Base-by-base conservation (phyloP, 1,140 invertebrate genomes). In the Gonatopus flavifemur region DNA sequence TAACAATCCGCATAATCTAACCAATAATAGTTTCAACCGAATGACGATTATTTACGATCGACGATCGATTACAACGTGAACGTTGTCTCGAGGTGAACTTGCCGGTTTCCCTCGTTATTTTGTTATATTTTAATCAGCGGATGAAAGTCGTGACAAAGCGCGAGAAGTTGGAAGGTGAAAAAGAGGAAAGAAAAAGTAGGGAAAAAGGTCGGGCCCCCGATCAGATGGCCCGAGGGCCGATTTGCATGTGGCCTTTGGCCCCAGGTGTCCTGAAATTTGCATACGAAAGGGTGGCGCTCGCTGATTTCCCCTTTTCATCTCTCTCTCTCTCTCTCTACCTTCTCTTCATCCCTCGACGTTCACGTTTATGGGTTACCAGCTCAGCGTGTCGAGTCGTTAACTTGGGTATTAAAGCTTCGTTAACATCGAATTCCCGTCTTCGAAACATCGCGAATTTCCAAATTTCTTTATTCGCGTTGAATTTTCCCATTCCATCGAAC, bases 231-330 rank as follows among this genome's bases (percentile, higher is more conserved):
- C 41, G 42, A 44, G 64, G 64, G 52, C 61, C 66, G 64, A 75
- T 74, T 73, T 75, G 69, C 72, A 74, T 73, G 63, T 57, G 68
- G 59, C 64, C 69, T 67, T 68, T 73, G 62, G 49, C 67, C 66
- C 71, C 73, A 76, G 70, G 71, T 76, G 71, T 74, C 57, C 66
- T 52, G 37, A 53, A 61, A 74, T 76, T 74, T 76, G 68, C 71
- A 76, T 76, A 69, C 69, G 69, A 72, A 72, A 70, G 70, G 69
- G 67, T 70, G 68, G 62, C 65, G 64, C 59, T 69, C 55, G 55
- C 51, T 50, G 55, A 59, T 54, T 60, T 36, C 46, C 42, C 52
- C 49, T 32, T 46, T 54, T 41, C 42, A 40, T 63, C 37, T 57
- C 46, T 48, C 45, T 40, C 28, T 21, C 10, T 35, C 41, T 59